phyloP scores from a whole-genome alignment of 2,113 vertebrate genomes.

The Corydoras sp. region DNA sequence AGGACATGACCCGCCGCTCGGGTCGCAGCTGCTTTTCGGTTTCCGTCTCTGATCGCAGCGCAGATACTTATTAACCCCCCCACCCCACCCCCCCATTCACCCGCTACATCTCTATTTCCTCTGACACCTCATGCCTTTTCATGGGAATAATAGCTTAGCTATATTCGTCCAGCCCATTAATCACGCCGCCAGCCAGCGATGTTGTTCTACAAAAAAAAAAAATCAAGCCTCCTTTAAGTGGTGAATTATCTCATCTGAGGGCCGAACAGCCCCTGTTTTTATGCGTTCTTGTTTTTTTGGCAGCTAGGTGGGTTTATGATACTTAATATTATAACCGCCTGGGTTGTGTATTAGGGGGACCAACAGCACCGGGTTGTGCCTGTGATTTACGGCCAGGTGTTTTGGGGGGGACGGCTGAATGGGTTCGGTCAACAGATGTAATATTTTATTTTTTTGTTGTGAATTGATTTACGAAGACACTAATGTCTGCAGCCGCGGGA shows the following conservation, averaged over 20 bases:
- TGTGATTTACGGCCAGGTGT: neutral
- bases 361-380: constrained; percentile 14
- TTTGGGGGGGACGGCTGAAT: neutral
- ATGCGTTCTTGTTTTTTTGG: constrained; percentile 24
- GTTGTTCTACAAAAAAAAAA: neutral
- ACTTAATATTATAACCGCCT: constrained; percentile 21
- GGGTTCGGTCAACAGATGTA: neutral
- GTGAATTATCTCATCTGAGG: constrained; percentile 37
- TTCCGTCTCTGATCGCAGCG: too few relatives aligned
- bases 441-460: neutral
- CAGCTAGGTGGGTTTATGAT: constrained; percentile 39
- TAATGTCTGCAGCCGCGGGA: too few relatives aligned
- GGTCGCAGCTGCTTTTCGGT: too few relatives aligned
- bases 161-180: too few relatives aligned
- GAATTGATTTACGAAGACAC: neutral
- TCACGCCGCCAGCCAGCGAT: too few relatives aligned
- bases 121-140: too few relatives aligned
- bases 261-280: constrained; percentile 18
- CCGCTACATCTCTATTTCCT: too few relatives aligned
- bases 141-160: too few relatives aligned
- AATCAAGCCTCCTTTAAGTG: constrained; percentile 30
- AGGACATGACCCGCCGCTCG: too few relatives aligned
- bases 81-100: too few relatives aligned
- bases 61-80: too few relatives aligned
- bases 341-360: constrained; percentile 17